Evolutionary conservation across 2,113 vertebrate species (phyloP), one percentile per base, ranked within the genome.

Genomic region (Pseudopodoces humilis): DNA sequence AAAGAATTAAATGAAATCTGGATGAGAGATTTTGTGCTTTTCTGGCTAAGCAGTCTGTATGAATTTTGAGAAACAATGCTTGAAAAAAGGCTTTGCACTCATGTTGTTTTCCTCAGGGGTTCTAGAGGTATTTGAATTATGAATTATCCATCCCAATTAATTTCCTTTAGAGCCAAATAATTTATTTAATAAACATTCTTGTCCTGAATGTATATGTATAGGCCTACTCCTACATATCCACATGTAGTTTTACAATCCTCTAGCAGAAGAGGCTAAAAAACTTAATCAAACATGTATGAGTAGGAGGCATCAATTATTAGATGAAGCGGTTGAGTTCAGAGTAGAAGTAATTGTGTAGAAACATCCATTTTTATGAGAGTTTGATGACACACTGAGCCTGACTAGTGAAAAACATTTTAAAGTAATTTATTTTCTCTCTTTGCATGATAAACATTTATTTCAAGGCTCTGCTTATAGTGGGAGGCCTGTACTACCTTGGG

Each of bases 281-380:
- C 62, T 92, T 83, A 49, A 13, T 76, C 64, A 90, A 92, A 96
- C 5, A 2, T 64, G 50, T 82, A 62, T 0, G 27, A 91, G 91
- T 97, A 82, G 93, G 96, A 94, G 92, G 76, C 68, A 95, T 84
- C 9, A 19, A 88, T 92, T 94, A 91, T 93, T 93, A 92, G 69
- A 92, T 68, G 67, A 93, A 94, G 79, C 0, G 0, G 55, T 62
- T 82, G 76, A 88, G 90, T 92, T 86, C 95, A 90, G 82, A 92
- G 88, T 81, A 88, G 79, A 95, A 94, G 82, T 77, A 88, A 92
- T 93, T 90, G 79, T 95, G 80, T 83, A 90, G 90, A 88, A 92
- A 64, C 49, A 93, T 70, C 83, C 33, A 80, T 94, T 93, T 95
- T 94, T 83, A 47, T 95, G 35, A 0, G 7, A 80, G 35, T 22